Conservation (phyloP, 92 coral and sea anemone species). For the Metridium senile region DNA sequence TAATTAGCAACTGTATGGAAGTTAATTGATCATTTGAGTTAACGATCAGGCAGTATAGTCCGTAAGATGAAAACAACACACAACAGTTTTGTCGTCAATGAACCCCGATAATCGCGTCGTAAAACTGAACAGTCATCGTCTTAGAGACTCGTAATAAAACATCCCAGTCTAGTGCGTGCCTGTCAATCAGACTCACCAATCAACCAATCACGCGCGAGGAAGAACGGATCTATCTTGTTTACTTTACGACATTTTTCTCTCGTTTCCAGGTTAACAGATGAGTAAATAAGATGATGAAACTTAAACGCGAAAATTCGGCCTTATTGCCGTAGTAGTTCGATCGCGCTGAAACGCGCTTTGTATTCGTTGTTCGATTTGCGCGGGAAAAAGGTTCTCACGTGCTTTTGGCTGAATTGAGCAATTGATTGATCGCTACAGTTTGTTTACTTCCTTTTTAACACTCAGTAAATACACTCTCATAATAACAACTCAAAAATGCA, state of each 20-base stretch:
- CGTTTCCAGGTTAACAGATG: constrained; percentile 12
- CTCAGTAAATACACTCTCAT: background rate
- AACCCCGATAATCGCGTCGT: background rate
- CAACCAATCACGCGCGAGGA: background rate
- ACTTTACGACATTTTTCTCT: background rate
- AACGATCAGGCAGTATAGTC: background rate
- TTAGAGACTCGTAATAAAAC: background rate
- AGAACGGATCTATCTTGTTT: background rate
- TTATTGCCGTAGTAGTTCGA: background rate
- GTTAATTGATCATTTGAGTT: background rate
- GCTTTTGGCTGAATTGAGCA: background rate
- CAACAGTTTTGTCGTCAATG: background rate
- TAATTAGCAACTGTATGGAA: background rate
- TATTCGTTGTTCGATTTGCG: background rate
- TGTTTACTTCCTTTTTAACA: background rate
- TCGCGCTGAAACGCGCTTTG: background rate
- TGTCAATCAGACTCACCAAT: background rate
- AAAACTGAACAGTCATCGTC: background rate
- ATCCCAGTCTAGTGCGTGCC: background rate
- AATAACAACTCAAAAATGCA: constrained; percentile 23
- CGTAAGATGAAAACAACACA: background rate
- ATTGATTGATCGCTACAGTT: background rate
- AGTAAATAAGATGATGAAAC: background rate
- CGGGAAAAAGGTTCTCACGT: background rate
- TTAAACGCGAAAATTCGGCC: background rate